These are phyloP conservation scores for Pholis gunnellus DNA, from an alignment of 2,113 vertebrate genomes.

Conservation along the genomic window DNA sequence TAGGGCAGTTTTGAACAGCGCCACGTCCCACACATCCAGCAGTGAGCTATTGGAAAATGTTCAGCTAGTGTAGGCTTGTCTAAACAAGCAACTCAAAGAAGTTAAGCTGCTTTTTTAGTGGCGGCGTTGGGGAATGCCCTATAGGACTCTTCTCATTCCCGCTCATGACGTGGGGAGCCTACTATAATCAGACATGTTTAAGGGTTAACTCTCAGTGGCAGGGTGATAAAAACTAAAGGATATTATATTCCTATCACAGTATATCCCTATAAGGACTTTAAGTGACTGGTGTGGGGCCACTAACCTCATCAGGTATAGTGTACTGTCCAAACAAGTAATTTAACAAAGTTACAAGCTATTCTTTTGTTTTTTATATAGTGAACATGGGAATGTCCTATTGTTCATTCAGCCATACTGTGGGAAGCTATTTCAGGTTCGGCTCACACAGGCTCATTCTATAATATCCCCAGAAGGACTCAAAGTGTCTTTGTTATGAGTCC, in stretches of 20 bases:
- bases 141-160: conserved; percentile 4
- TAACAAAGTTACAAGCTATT: not conserved
- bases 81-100: conserved; percentile 12
- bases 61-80: conserved; percentile 31
- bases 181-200: not conserved
- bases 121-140: not conserved
- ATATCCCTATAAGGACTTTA: not conserved
- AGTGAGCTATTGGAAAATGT: conserved; percentile 15
- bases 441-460: not conserved
- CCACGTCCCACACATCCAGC: conserved; percentile 27
- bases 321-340: not conserved
- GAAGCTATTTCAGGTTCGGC: not conserved
- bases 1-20: conserved; percentile 11
- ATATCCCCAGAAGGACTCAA: not conserved
- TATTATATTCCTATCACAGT: not conserved
- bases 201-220: not conserved
- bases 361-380: not conserved
- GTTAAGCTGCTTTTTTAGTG: conserved; percentile 16
- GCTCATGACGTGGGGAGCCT: not conserved
- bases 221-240: not conserved
- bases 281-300: not conserved
- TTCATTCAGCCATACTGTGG: not conserved
- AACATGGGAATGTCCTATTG: not conserved
- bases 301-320: not conserved
- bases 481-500: not conserved